phyloP scores from a whole-genome alignment of 2,888 invertebrate genomes.

The Phasia obesa region DNA sequence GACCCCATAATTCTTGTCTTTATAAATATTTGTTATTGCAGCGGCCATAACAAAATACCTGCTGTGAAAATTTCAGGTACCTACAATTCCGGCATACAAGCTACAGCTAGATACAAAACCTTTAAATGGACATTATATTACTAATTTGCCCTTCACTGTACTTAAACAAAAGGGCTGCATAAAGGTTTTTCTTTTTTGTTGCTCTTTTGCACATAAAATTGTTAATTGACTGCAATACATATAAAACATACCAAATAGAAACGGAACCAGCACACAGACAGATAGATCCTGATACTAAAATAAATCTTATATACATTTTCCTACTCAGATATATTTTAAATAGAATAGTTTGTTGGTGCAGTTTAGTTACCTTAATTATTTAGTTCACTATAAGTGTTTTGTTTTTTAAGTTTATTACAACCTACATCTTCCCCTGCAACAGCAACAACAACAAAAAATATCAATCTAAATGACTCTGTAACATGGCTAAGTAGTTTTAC shows the following conservation, averaged over 20 bases:
- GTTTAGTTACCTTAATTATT: slow-evolving; percentile 60
- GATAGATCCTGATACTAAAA: slow-evolving; percentile 21
- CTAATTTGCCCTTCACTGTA: slow-evolving; percentile 21
- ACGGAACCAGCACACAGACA: slow-evolving; percentile 44
- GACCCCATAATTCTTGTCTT: no score
- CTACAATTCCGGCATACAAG: no score
- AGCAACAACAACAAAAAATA: slow-evolving; percentile 3
- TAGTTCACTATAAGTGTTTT: slow-evolving; percentile 55
- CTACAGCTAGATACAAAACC: no score
- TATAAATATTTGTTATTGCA: no score
- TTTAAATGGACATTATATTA: no score
- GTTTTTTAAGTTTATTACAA: slow-evolving; percentile 62
- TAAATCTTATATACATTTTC: background rate
- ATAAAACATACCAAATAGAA: slow-evolving; percentile 35
- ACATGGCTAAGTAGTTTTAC: slow-evolving; percentile 36
- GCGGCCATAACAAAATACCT: no score
- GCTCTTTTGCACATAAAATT: slow-evolving; percentile 52
- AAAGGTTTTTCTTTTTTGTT: slow-evolving; percentile 6
- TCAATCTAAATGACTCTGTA: slow-evolving; percentile 44
- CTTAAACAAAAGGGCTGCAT: slow-evolving; percentile 19
- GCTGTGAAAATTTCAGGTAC: no score
- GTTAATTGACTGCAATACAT: slow-evolving; percentile 68
- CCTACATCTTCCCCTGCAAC: slow-evolving; percentile 29
- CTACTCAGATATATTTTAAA: slow-evolving; percentile 13
- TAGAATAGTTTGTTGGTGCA: slow-evolving; percentile 19